Base-by-base conservation (phyloP, 2,113 vertebrate species). In the Pomatostomus ruficeps region DNA sequence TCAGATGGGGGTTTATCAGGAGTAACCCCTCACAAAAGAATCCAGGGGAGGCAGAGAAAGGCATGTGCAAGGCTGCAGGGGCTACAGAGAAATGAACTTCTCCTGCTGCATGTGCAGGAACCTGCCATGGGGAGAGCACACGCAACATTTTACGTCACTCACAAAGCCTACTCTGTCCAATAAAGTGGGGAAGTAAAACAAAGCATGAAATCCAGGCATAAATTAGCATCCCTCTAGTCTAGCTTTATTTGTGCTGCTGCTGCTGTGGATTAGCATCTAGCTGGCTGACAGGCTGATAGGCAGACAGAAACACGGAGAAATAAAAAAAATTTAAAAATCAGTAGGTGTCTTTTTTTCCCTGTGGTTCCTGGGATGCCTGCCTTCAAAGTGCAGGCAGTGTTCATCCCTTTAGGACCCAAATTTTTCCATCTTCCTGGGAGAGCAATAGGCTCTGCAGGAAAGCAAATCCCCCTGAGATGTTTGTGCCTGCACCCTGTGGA, bases 181-280 rank as follows among this genome's bases (percentile, higher is more conserved):
- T 97, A 96, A 96, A 95, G 94, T 89, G 93, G 61, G 62, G 93
- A 96, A 95, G 78, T 96, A 97, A 97, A 96, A 97, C 96, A 94
- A 91, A 95, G 87, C 96, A 94, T 86, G 89, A 97, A 89, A 94
- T 91, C 85, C 92, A 84, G 82, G 95, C 88, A 97, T 97, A 97
- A 97, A 97, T 93, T 96, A 97, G 95, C 93, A 96, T 95, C 94
- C 62, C 66, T 94, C 94, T 80, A 95, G 94, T 94, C 95, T 96
- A 95, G 92, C 86, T 87, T 94, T 93, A 89, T 96, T 92, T 91
- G 92, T 89, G 92, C 93, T 95, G 78, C 94, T 95, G 91, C 95
- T 97, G 95, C 81, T 82, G 83, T 57, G 92, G 95, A 96, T 96
- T 95, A 97, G 95, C 95, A 95, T 97, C 93, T 90, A 94, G 87